A percentile compares a stretch with the other conserved stretches of the same genome.
Evolutionary conservation across 1,140 invertebrate species (phyloP).

Genomic region (Polypedilum pembai): DNA sequence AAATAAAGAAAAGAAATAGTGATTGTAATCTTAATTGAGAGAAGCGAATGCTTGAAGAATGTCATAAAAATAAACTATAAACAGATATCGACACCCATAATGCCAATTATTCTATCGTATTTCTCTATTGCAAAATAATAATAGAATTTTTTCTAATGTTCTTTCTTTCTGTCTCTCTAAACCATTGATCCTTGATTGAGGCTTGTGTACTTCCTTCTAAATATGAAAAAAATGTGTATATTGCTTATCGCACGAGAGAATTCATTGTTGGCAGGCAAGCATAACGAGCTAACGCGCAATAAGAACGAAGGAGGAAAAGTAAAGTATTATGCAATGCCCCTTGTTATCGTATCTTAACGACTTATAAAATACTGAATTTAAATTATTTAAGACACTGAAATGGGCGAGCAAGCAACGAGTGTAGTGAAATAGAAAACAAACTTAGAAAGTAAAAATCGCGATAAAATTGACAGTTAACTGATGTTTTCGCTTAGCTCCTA

Average conservation of each 20-base stretch:
- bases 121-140: too few species aligned
- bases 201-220: neutral
- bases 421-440: slow-evolving; percentile 5
- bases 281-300: neutral
- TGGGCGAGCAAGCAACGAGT: neutral
- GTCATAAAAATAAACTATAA: neutral
- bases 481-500: neutral
- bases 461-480: neutral
- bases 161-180: neutral
- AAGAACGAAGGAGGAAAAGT: neutral
- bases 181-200: neutral
- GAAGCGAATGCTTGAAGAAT: neutral
- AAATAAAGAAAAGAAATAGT: neutral
- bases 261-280: too few species aligned
- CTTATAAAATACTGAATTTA: neutral
- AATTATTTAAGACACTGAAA: neutral
- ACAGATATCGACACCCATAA: neutral
- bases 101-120: neutral
- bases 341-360: slow-evolving; percentile 17
- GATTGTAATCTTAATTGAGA: slow-evolving; percentile 13
- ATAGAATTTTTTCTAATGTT: neutral
- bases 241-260: neutral
- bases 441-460: slow-evolving; percentile 6
- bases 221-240: neutral
- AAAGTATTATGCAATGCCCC: neutral